Evolutionary conservation across 2,888 invertebrate species (phyloP), one percentile per base, ranked within the genome.

Genomic region (Cremastinae sp.): DNA sequence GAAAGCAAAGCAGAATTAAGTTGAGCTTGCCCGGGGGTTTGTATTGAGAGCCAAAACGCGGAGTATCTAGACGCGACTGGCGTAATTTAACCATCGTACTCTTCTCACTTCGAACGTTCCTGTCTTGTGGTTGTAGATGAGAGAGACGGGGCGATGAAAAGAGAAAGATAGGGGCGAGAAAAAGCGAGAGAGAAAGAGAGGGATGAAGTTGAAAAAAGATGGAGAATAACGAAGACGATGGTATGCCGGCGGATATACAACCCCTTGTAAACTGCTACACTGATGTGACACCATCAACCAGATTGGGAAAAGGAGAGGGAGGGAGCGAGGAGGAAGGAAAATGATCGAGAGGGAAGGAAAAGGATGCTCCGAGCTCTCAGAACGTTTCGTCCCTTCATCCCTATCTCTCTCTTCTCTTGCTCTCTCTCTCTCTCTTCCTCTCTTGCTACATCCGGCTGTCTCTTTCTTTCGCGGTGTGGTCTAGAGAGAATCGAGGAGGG

Each of bases 181-280:
- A 18, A 45, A 64, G 20, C 53, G 37, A 16, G 18, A 41, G 64
- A 62, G 47, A 47, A 8, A 35, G 43, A 41, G 51, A 20, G 18
- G 10, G 45, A 49, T 43, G n/a, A 66, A 18, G 16, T 22, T 56
- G 28, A 49, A 18, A 28, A 61, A 35, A 45, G 53, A 18, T 18
- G 8, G 10, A 4, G 74, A 61, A 43, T 55, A 45, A 8, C 43
- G 45, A 80, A 82, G 81, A 80, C 80, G 75, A 59, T 41, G 76
- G 75, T 79, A 78, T 70, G 81, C 76, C 73, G 68, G 71, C 74
- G 79, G 79, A 78, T 81, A 82, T 81, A 83, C 80, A 82, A 83
- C 84, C 82, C 75, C 73, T 84, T 85, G 85, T 86, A 87, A 87
- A 86, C 86, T 85, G 86, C 86, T 85, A 86, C 86, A 86, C 84